Evolutionary conservation across 2,888 invertebrate genomes (phyloP).

Genomic region (Melanotus villosus): DNA sequence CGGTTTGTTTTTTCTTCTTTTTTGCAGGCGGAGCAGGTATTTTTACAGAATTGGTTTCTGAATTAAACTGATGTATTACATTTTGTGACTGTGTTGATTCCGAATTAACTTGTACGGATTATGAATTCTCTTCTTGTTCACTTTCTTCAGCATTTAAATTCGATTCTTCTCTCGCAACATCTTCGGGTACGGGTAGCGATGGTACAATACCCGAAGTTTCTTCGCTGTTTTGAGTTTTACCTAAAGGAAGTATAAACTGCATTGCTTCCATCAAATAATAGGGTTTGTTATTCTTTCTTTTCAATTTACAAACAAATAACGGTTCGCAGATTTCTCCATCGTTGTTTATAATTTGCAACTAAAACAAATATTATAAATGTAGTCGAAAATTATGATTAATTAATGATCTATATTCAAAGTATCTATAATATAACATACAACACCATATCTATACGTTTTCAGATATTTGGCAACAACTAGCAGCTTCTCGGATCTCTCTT

Average conservation of each 20-base stretch:
- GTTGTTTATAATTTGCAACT: conserved; percentile 45
- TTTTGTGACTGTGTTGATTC: background rate
- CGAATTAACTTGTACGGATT: too few relatives aligned
- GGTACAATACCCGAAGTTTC: too few relatives aligned
- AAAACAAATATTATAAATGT: too few relatives aligned
- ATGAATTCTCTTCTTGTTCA: background rate
- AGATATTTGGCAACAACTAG: conserved; percentile 54
- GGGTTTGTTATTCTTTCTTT: background rate
- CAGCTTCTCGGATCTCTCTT: conserved; percentile 43
- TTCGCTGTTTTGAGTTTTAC: too few relatives aligned
- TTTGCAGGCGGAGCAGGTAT: too few relatives aligned
- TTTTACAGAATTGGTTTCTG: background rate
- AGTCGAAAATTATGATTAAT: too few relatives aligned
- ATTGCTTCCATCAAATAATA: background rate
- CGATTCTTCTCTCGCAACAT: background rate
- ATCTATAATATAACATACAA: too few relatives aligned
- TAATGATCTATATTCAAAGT: too few relatives aligned
- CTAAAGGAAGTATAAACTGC: background rate
- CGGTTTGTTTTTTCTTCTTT: too few relatives aligned
- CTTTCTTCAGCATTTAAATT: background rate
- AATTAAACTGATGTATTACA: background rate
- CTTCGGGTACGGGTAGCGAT: too few relatives aligned
- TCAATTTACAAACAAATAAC: background rate
- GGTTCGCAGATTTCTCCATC: conserved; percentile 42
- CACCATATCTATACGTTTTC: too few relatives aligned